Evolutionary conservation across 2,888 invertebrate genomes (phyloP).

Genomic region (Drosophila mayaguana): DNA sequence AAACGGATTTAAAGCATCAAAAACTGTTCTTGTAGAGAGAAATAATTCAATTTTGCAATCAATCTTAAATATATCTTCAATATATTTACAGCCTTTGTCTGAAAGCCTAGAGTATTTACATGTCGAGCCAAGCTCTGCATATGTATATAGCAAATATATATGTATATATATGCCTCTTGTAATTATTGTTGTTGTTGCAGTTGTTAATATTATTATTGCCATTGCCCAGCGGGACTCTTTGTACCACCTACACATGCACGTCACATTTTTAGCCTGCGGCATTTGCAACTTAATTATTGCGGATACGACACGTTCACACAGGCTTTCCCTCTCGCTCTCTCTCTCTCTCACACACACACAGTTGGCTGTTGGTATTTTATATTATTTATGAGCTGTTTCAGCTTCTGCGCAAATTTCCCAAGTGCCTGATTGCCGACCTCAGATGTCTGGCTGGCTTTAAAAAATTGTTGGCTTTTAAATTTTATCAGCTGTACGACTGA

Average conservation of each 20-base stretch:
- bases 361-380: conserved; percentile 22
- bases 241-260: conserved; percentile 16
- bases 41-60: neutral
- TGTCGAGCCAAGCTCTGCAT: neutral
- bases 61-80: neutral
- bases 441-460: conserved; percentile 54
- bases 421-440: conserved; percentile 63
- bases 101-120: neutral
- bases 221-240: conserved; percentile 40
- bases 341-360: conserved; percentile 5
- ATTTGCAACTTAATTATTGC: conserved; percentile 51
- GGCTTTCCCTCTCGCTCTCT: conserved; percentile 1
- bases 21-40: neutral
- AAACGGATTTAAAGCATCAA: neutral
- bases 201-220: conserved; percentile 14
- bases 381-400: conserved; percentile 63
- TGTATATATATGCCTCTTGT: neutral
- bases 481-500: conserved; percentile 37
- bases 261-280: conserved; percentile 33
- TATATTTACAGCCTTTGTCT: neutral
- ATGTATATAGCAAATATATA: neutral
- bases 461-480: conserved; percentile 46
- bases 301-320: conserved; percentile 39
- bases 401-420: conserved; percentile 72
- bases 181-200: conserved; percentile 4